phyloP scores from a whole-genome alignment of 2,113 vertebrate species.

The Xiphophorus hellerii region DNA sequence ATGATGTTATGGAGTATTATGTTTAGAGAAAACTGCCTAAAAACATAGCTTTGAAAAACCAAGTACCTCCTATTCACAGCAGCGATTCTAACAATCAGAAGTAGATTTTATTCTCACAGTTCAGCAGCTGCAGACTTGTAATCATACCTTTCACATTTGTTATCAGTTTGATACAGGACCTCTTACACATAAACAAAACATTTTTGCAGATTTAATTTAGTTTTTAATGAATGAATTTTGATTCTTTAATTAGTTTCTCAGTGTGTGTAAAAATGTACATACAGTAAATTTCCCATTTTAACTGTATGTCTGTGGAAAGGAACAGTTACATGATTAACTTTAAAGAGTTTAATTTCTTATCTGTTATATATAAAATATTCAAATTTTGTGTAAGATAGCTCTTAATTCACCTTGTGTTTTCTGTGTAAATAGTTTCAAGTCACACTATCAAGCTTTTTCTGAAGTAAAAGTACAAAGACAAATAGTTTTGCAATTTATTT shows the following conservation, averaged over 20 bases:
- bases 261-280: neutral
- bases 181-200: slow-evolving; percentile 8
- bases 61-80: slow-evolving; percentile 37
- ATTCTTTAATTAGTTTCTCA: neutral
- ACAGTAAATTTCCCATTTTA: slow-evolving; percentile 5
- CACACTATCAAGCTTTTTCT: slow-evolving; percentile 10
- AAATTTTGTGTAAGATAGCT: slow-evolving; percentile 5
- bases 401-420: neutral
- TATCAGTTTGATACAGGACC: slow-evolving; percentile 30
- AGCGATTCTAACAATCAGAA: slow-evolving; percentile 27
- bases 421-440: slow-evolving; percentile 6
- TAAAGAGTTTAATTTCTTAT: neutral
- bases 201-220: neutral
- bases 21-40: slow-evolving; percentile 13
- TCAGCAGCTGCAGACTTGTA: slow-evolving; percentile 3
- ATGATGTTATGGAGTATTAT: neutral
- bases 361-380: neutral
- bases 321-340: neutral
- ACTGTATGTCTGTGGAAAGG: neutral
- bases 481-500: slow-evolving; percentile 27
- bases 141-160: slow-evolving; percentile 5
- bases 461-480: slow-evolving; percentile 27
- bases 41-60: slow-evolving; percentile 41
- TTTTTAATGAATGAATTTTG: neutral
- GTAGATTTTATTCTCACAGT: neutral